Percentiles rank a stretch among this genome's conserved stretches.
phyloP scores from a whole-genome alignment of 2,113 vertebrate species.

The Alaudala cheleensis region DNA sequence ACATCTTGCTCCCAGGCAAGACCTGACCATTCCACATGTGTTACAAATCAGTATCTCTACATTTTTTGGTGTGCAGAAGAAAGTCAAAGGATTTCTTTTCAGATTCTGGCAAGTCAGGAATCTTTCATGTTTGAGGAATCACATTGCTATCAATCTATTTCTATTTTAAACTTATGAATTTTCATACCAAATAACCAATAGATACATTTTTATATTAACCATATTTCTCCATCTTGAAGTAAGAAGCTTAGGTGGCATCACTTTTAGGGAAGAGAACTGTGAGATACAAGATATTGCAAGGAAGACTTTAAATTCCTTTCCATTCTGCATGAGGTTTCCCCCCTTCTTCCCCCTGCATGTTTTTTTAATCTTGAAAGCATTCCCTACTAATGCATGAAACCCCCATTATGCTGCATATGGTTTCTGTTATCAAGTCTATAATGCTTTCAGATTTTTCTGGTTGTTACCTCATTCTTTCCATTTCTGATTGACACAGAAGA shows the following conservation, averaged over 20 bases:
- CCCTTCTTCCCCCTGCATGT: not conserved
- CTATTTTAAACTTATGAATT: not conserved
- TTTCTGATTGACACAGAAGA: slow-evolving; percentile 1
- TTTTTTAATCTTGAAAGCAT: slow-evolving; percentile 46
- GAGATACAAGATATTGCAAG: not conserved
- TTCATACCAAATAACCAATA: not conserved
- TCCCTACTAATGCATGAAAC: slow-evolving; percentile 48
- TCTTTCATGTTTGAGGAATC: slow-evolving; percentile 1
- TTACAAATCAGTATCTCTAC: slow-evolving; percentile 42
- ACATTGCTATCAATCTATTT: not conserved
- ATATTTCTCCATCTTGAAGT: not conserved
- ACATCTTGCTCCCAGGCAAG: slow-evolving; percentile 59
- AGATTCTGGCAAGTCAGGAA: not conserved
- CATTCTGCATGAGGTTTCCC: not conserved
- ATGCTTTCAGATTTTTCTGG: slow-evolving; percentile 58
- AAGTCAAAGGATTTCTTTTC: slow-evolving; percentile 17
- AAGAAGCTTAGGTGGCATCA: not conserved
- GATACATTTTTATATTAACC: not conserved
- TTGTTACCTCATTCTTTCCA: slow-evolving; percentile 33
- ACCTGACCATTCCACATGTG: slow-evolving; percentile 18
- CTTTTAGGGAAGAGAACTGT: not conserved
- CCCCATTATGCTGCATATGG: slow-evolving; percentile 46
- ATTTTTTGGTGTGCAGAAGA: slow-evolving; percentile 1
- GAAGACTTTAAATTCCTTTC: not conserved
- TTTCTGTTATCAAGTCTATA: slow-evolving; percentile 68